Conservation (phyloP, 2,797 vertebrate genomes). For the Gymnothorax reevesii region DNA sequence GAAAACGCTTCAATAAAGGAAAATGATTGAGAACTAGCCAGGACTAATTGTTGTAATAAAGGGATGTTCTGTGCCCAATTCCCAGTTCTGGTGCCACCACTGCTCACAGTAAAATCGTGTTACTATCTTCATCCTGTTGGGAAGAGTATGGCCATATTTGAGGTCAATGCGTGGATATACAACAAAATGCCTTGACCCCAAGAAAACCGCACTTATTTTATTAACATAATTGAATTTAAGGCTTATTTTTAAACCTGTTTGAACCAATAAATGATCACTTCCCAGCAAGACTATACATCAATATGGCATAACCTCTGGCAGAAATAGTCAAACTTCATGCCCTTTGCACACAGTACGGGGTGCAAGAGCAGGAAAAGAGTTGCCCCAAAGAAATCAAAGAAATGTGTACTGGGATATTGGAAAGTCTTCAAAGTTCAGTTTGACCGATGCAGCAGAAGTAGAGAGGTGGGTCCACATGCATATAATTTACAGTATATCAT, state of each 20-base stretch:
- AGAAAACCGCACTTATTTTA: neutral
- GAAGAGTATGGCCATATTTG: neutral
- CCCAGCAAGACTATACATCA: conserved; percentile 2
- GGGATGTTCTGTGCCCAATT: no score
- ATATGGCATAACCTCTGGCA: neutral
- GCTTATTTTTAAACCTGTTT: neutral
- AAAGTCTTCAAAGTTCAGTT: no score
- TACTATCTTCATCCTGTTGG: neutral
- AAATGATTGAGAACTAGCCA: no score
- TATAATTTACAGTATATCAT: neutral
- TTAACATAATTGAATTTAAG: neutral
- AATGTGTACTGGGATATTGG: no score
- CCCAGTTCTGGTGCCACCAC: no score
- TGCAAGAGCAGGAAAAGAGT: no score
- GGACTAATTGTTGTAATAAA: no score
- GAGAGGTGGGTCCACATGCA: neutral
- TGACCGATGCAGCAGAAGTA: neutral
- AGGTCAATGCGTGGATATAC: neutral
- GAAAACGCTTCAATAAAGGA: no score
- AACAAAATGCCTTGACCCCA: neutral
- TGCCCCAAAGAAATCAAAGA: no score
- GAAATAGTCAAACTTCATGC: neutral
- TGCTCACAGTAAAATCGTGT: neutral
- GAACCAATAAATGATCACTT: neutral
- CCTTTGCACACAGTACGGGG: no score